phyloP scores from a whole-genome alignment of 92 coral and sea anemone species.

The Phenganax stokvisi region DNA sequence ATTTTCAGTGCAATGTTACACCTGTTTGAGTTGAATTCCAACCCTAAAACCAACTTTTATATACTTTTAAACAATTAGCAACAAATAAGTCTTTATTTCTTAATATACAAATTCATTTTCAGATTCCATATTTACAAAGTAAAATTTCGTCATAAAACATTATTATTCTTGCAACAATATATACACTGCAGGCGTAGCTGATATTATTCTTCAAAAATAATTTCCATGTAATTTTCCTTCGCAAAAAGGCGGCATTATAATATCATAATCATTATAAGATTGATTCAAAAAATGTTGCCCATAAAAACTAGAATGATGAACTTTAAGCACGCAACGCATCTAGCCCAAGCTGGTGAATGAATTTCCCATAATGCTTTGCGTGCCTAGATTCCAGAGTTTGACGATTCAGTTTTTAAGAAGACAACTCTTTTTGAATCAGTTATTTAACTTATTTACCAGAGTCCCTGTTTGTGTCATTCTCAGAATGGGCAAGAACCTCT shows the following conservation, averaged over 20 bases:
- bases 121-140: slow-evolving; percentile 7
- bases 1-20: background rate
- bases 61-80: background rate
- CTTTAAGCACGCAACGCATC: no score
- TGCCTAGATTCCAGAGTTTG: no score
- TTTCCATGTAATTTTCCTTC: slow-evolving; percentile 1
- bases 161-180: slow-evolving; percentile 1
- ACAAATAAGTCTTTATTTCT: background rate
- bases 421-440: no score
- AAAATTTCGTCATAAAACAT: background rate
- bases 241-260: slow-evolving; percentile 4
- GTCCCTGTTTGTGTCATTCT: background rate
- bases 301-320: no score
- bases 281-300: background rate
- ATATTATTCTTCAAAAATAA: slow-evolving; percentile 3
- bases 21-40: background rate
- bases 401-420: no score
- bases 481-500: background rate
- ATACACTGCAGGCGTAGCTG: background rate
- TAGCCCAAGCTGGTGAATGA: no score
- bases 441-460: no score
- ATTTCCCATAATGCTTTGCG: no score
- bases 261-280: slow-evolving; percentile 12
- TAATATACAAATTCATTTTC: background rate
- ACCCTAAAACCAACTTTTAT: background rate